Percentiles rank a stretch among this genome's conserved stretches.
Conservation (phyloP, 1,140 invertebrate genomes). For the Campoletis sonorensis region DNA sequence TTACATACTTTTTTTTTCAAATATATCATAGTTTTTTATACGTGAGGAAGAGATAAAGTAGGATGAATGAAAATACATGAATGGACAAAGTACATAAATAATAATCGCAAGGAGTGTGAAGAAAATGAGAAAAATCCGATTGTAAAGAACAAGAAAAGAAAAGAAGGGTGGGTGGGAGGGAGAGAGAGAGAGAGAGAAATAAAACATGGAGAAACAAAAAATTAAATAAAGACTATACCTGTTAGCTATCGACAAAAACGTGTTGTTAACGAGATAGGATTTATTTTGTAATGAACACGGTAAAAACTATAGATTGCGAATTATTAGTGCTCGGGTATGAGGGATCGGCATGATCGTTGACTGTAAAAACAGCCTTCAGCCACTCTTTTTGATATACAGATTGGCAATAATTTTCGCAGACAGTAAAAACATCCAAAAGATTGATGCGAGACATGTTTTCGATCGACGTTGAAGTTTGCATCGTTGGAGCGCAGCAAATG, state of each 20-base stretch:
- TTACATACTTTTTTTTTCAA: conserved; percentile 29
- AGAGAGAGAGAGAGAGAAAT: not conserved
- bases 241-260: conserved; percentile 32
- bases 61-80: not conserved
- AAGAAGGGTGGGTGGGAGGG: too few relatives aligned
- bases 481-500: too few relatives aligned
- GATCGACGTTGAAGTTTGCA: too few relatives aligned
- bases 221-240: conserved; percentile 19
- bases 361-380: not conserved
- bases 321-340: conserved; percentile 16
- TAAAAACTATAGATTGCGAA: conserved; percentile 16
- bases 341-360: not conserved
- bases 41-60: conserved; percentile 44
- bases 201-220: conserved; percentile 1
- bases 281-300: conserved; percentile 36
- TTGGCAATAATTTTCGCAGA: too few relatives aligned
- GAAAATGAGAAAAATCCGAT: not conserved
- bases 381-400: not conserved
- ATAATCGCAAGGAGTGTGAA: conserved; percentile 16
- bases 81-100: conserved; percentile 2
- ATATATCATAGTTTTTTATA: conserved; percentile 59
- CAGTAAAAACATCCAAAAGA: too few relatives aligned
- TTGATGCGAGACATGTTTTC: too few relatives aligned
- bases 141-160: too few relatives aligned
- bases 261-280: conserved; percentile 29